These are phyloP conservation scores for Sarcophaga variegata DNA, from an alignment of 2,888 invertebrate species.

Conservation along the genomic window DNA sequence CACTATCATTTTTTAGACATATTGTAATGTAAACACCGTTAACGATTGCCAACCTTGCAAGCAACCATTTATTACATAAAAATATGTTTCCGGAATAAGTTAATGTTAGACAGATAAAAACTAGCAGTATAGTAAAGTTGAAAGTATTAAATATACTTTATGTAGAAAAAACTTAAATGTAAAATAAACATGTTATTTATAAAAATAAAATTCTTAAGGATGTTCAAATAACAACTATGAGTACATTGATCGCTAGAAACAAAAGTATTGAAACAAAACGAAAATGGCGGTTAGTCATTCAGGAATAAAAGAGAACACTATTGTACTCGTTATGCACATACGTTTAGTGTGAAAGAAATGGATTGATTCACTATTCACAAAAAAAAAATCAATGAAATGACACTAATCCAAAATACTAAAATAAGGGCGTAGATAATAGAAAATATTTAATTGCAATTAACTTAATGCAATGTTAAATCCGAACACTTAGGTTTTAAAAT, in stretches of 20 bases:
- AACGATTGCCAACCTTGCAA: conserved; percentile 32
- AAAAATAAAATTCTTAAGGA: too few species aligned
- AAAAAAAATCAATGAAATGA: too few species aligned
- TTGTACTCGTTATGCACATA: conserved; percentile 9
- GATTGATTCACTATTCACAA: neutral
- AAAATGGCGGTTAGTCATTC: conserved; percentile 75
- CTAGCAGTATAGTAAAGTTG: too few species aligned
- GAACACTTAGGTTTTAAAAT: too few species aligned
- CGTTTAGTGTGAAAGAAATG: conserved; percentile 40
- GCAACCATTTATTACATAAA: conserved; percentile 22
- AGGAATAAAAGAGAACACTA: conserved; percentile 61
- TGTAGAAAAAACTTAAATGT: too few species aligned
- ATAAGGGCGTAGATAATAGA: conserved; percentile 48
- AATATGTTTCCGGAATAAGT: neutral
- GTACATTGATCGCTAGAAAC: neutral
- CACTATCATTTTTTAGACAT: too few species aligned
- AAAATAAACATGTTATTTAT: too few species aligned
- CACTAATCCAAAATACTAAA: conserved; percentile 31
- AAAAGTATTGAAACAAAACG: conserved; percentile 54
- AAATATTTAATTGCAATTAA: too few species aligned
- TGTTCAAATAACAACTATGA: neutral
- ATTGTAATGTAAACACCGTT: conserved; percentile 24
- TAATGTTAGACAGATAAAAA: too few species aligned
- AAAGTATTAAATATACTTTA: too few species aligned
- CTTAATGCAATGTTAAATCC: too few species aligned